Evolutionary conservation across 2,888 invertebrate genomes (phyloP).

Genomic region (Apodemia duryi): DNA sequence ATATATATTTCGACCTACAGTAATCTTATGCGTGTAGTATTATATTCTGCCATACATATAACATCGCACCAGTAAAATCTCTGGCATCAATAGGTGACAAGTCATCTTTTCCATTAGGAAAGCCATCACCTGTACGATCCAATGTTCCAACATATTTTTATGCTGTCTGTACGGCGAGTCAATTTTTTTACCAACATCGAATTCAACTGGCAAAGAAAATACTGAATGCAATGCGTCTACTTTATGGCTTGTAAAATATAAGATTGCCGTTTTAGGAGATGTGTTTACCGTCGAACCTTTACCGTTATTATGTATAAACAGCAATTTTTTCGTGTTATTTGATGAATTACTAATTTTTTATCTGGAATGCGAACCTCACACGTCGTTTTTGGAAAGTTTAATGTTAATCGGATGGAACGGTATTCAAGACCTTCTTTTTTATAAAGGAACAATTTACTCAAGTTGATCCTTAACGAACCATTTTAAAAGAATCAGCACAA

Average conservation of each 20-base stretch:
- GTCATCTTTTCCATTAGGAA: no score
- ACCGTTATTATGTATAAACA: slow-evolving; percentile 26
- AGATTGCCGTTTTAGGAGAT: slow-evolving; percentile 28
- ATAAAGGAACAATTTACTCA: no score
- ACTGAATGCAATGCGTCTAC: slow-evolving; percentile 34
- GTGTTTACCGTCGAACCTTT: slow-evolving; percentile 23
- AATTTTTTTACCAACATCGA: slow-evolving; percentile 23
- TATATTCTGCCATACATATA: no score
- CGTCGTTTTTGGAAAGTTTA: slow-evolving; percentile 14
- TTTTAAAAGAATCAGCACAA: no score
- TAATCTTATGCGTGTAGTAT: no score
- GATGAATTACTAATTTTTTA: slow-evolving; percentile 15
- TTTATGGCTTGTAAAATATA: slow-evolving; percentile 29
- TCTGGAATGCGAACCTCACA: slow-evolving; percentile 12
- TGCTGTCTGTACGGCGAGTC: slow-evolving; percentile 24
- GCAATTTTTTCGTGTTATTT: slow-evolving; percentile 18
- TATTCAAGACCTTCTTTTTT: slow-evolving; percentile 10
- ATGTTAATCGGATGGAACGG: slow-evolving; percentile 1
- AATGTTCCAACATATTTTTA: slow-evolving; percentile 13
- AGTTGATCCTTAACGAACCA: no score
- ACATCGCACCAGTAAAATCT: no score
- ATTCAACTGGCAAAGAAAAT: slow-evolving; percentile 29
- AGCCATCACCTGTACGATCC: no score
- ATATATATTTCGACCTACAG: no score
- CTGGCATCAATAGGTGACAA: no score